Evolutionary conservation across 2,113 vertebrate species (phyloP).

Genomic region (Motacilla tschutschensis): DNA sequence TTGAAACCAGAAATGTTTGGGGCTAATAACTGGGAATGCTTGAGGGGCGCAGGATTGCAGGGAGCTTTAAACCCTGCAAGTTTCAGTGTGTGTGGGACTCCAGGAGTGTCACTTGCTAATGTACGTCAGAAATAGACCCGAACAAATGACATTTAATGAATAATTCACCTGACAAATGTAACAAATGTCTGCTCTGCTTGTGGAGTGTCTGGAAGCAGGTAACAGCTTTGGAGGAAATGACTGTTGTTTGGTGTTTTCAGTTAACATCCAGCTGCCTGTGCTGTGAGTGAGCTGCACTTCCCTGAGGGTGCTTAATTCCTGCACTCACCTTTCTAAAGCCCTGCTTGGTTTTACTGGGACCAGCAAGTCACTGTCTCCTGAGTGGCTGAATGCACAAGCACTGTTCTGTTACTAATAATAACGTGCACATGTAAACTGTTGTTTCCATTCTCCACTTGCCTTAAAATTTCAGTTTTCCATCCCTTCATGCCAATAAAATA

Average conservation of each 20-base stretch:
- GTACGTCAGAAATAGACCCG: neutral
- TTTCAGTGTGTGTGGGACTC: neutral
- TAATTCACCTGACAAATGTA: neutral
- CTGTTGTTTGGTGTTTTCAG: neutral
- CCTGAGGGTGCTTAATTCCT: conserved; percentile 8
- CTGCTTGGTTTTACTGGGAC: conserved; percentile 16
- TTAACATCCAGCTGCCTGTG: neutral
- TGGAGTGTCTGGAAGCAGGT: conserved; percentile 45
- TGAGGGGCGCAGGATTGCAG: conserved; percentile 20
- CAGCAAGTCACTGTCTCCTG: conserved; percentile 24
- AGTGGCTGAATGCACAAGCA: conserved; percentile 45
- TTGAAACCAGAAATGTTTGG: conserved; percentile 38
- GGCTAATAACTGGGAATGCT: conserved; percentile 5
- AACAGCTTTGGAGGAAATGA: neutral
- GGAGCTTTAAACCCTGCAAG: neutral
- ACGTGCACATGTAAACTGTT: conserved; percentile 42
- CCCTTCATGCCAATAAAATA: conserved; percentile 50
- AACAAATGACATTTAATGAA: neutral
- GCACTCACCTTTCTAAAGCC: neutral
- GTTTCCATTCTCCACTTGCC: conserved; percentile 58
- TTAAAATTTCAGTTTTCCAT: conserved; percentile 51
- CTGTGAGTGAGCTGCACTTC: conserved; percentile 19
- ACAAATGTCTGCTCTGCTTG: conserved; percentile 30
- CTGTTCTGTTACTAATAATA: conserved; percentile 5
- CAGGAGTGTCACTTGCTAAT: neutral